phyloP scores from a whole-genome alignment of 2,797 vertebrate species.

The Gallinago stenura region DNA sequence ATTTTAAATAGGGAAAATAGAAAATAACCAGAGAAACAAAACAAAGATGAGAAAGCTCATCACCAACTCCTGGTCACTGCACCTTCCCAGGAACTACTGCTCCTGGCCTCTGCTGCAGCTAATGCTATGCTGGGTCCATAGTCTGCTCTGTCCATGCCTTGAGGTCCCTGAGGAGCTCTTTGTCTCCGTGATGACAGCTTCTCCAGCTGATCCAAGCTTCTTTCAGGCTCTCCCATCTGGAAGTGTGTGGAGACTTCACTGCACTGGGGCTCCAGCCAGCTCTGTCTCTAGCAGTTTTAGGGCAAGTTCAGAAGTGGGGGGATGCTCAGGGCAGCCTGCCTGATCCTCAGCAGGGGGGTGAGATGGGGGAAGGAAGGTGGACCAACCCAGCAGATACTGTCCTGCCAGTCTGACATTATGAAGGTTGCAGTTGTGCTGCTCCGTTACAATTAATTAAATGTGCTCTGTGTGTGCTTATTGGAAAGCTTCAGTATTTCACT shows the following conservation, averaged over 20 bases:
- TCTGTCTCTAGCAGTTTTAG: neutral
- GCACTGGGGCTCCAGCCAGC: neutral
- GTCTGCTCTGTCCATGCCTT: neutral
- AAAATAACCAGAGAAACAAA: neutral
- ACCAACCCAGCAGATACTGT: accelerated
- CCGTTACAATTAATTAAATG: neutral
- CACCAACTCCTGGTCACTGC: neutral
- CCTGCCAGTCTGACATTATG: neutral
- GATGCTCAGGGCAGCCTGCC: neutral
- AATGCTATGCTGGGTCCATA: neutral
- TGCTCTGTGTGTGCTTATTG: neutral
- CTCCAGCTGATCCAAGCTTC: neutral
- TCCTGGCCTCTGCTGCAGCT: neutral
- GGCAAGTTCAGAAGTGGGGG: neutral
- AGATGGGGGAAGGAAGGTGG: neutral
- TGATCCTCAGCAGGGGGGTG: neutral
- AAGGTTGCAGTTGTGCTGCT: neutral
- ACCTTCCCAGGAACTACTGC: neutral
- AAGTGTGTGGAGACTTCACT: neutral
- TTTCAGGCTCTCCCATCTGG: neutral
- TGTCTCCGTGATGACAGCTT: neutral
- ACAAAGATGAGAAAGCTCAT: neutral
- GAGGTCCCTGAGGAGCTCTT: neutral
- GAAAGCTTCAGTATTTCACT: neutral
- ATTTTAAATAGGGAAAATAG: neutral